Conservation (phyloP, 2,888 invertebrate species). For the Drosophila gaucha region DNA sequence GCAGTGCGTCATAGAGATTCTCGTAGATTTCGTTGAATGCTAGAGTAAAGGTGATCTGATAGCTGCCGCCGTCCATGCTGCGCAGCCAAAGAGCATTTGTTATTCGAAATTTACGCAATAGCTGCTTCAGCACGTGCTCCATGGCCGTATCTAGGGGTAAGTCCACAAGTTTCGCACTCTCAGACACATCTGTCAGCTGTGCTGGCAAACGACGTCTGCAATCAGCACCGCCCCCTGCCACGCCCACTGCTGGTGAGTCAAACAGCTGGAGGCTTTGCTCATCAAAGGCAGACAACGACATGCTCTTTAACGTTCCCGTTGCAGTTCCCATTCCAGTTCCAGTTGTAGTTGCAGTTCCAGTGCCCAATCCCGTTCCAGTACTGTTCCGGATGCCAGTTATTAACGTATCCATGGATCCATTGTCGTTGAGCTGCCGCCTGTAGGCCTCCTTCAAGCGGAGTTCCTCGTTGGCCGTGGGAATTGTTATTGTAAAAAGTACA, state of each 20-base stretch:
- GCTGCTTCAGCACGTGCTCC: conserved; percentile 85
- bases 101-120: conserved; percentile 86
- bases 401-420: background rate
- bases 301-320: conserved; percentile 7
- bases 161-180: conserved; percentile 42
- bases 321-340: conserved; percentile 1
- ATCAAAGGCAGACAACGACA: conserved; percentile 13
- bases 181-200: conserved; percentile 49
- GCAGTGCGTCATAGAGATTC: conserved; percentile 86
- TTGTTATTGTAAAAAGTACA: conserved; percentile 86
- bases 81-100: conserved; percentile 86
- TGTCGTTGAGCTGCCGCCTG: conserved; percentile 17
- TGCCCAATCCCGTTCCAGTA: conserved; percentile 2
- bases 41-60: conserved; percentile 87
- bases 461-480: conserved; percentile 86
- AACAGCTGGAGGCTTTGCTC: conserved; percentile 11
- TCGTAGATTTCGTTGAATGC: conserved; percentile 87
- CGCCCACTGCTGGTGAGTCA: conserved; percentile 7
- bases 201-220: conserved; percentile 19
- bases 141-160: conserved; percentile 74
- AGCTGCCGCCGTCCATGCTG: conserved; percentile 85
- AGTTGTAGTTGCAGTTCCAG: background rate
- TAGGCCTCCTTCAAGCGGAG: conserved; percentile 66
- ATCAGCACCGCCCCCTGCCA: background rate
- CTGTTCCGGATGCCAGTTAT: background rate